Base-by-base conservation (phyloP, 2,797 vertebrate species). In the Microchirus variegatus region DNA sequence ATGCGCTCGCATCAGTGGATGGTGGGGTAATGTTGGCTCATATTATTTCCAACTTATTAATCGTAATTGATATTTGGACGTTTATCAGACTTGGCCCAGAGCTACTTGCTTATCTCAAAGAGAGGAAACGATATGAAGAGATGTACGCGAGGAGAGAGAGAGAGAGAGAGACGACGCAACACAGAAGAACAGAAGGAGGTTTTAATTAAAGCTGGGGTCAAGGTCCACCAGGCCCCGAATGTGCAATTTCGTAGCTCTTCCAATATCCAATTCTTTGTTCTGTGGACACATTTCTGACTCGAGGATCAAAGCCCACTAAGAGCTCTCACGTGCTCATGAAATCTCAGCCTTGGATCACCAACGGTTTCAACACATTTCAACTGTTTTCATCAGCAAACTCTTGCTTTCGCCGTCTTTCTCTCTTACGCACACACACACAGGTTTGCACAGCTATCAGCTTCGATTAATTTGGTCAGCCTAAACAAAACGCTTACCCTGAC, bases 11-110 rank as follows among this genome's bases (percentile, higher is more conserved):
- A 77, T 88, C 68, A 74, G 40, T 75, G 66, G 49, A 70, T 62
- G 60, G 64, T 70, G 52, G 52, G 71, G 53, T 75, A 70, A 54
- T 87, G 82, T 88, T 85, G 86, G 79, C 73, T 73, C 59, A n/a
- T 78, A 52, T 71, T 46, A 80, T 82, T 80, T 80, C 51, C 58
- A 72, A 63, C 60, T 44, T 56, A 65, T 22, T 22, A n/a, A n/a
- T n/a, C n/a, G 53, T 83, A 83, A 83, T 86, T 78, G 82, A 71
- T 56, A 52, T 45, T 64, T 53, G 80, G 75, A 81, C 45, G 10
- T 52, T 59, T 68, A 75, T 78, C 83, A 85, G 57, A 67, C 36
- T 45, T 57, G 41, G 54, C 66, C 58, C 51, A 58, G 43, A 73
- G 61, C 63, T 7, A 31, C 63, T 54, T 40, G 73, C 69, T 82